Base-by-base conservation (phyloP, 2,113 vertebrate genomes). In the Porphyrio hochstetteri region DNA sequence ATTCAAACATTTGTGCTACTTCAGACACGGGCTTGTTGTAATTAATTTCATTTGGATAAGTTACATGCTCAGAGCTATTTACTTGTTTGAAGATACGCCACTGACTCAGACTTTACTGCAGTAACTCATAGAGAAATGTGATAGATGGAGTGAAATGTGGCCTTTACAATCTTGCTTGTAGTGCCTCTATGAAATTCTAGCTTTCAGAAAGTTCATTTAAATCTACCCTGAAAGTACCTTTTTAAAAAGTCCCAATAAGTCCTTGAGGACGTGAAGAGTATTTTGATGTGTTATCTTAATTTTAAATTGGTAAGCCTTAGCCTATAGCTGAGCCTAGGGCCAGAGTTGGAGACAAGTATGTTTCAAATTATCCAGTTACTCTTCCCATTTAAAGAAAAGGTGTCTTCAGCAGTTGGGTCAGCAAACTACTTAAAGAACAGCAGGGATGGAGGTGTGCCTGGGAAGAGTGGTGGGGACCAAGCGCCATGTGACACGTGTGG, bases 401-500 rank as follows among this genome's bases (percentile, higher is more conserved):
- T 31, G 7, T 46, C 16, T 94, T 74, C 46, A 67, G 8, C 15
- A 12, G 18, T 15, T 57, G 33, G 5, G 17, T 76, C 17, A 24
- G 15, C 60, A 72, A 55, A 38, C 5, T 9, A 3, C 25, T 64
- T 64, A 56, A 59, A 69, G 59, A 13, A 86, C 40, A 82, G 7
- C 4, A 13, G 18, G 10, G 31, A 19, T 3, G 10, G 59, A 40
- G 20, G 11, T 13, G 48, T 3, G 21, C 15, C 48, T 57, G 8
- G 10, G 20, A 74, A 13, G 52, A 42, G 9, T 9, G 15, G 2
- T 3, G 14, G 35, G 23, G 31, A 60, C 40, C 8, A 52, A 78
- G 44, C 0, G 0, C 16, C 7, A 2, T 31, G n/a, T 2, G 0
- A 25, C n/a, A 7, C 36, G 27, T 46, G 23, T 40, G 17, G 9